phyloP scores from a whole-genome alignment of 2,888 invertebrate genomes.

The Orgyia antiqua region DNA sequence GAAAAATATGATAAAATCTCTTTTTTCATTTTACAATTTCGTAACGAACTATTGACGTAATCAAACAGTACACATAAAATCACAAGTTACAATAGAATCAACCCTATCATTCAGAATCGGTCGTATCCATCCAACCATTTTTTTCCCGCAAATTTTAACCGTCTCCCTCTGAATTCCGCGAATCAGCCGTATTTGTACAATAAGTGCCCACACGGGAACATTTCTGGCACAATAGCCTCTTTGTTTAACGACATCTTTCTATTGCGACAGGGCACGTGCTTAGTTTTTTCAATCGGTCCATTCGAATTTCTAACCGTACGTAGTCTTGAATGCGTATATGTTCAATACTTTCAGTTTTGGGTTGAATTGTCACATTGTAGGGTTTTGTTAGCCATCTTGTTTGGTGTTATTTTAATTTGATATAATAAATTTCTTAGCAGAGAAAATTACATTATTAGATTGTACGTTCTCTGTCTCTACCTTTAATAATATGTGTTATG shows the following conservation, averaged over 20 bases:
- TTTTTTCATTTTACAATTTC: too few relatives aligned
- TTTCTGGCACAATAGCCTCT: conserved; percentile 53
- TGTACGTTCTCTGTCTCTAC: too few relatives aligned
- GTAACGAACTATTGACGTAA: conserved; percentile 18
- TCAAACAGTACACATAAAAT: conserved; percentile 7
- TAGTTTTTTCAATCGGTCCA: conserved; percentile 53
- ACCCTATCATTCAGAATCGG: conserved; percentile 54
- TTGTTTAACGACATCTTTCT: conserved; percentile 73
- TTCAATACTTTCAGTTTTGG: conserved; percentile 24
- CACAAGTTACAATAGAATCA: conserved; percentile 25
- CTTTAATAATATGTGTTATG: too few relatives aligned
- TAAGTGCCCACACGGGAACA: conserved; percentile 57
- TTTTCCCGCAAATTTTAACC: conserved; percentile 70
- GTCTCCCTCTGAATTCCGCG: conserved; percentile 51
- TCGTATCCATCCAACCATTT: conserved; percentile 38
- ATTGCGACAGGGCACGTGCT: conserved; percentile 54
- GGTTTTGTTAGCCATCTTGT: conserved; percentile 16
- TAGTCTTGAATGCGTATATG: conserved; percentile 28
- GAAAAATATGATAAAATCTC: too few relatives aligned
- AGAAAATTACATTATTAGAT: background rate
- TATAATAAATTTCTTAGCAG: conserved; percentile 1
- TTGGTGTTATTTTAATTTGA: conserved; percentile 6
- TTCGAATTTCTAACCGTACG: conserved; percentile 37
- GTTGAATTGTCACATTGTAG: conserved; percentile 22
- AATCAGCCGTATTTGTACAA: conserved; percentile 67